These are phyloP conservation scores for Scaptomyza flava DNA, from an alignment of 2,888 invertebrate species.

Conservation along the genomic window DNA sequence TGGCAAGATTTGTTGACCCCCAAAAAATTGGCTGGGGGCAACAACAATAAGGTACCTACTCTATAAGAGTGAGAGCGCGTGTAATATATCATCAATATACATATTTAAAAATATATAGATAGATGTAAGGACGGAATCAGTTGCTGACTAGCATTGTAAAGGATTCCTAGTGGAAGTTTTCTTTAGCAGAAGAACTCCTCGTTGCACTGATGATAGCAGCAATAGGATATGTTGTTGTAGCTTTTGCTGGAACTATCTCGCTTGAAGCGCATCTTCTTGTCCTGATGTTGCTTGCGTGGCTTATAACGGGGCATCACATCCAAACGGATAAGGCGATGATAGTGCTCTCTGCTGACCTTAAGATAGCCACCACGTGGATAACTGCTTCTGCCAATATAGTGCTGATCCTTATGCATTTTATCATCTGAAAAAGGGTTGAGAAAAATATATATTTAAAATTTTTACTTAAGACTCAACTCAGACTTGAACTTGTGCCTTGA, in stretches of 20 bases:
- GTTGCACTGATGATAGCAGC: conserved; percentile 79
- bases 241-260: conserved; percentile 68
- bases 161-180: background rate
- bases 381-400: conserved; percentile 74
- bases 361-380: conserved; percentile 82
- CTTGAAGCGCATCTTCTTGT: conserved; percentile 73
- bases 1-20: conserved; percentile 40
- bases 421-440: conserved; percentile 69
- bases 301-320: conserved; percentile 81
- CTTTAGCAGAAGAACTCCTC: conserved; percentile 82
- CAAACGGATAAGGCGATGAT: conserved; percentile 69
- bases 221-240: conserved; percentile 78
- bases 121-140: conserved; percentile 59
- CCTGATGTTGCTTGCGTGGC: conserved; percentile 67
- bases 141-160: conserved; percentile 50
- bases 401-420: conserved; percentile 67
- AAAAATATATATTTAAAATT: conserved; percentile 8
- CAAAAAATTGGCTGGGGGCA: conserved; percentile 14
- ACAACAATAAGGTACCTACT: conserved; percentile 68
- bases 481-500: conserved; percentile 74
- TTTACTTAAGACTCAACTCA: conserved; percentile 18
- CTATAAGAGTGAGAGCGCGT: conserved; percentile 76
- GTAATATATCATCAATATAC: conserved; percentile 21
- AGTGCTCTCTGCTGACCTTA: conserved; percentile 78
- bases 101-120: conserved; percentile 5